phyloP scores from a whole-genome alignment of 1,140 invertebrate species.

The Zeugodacus cucurbitae region DNA sequence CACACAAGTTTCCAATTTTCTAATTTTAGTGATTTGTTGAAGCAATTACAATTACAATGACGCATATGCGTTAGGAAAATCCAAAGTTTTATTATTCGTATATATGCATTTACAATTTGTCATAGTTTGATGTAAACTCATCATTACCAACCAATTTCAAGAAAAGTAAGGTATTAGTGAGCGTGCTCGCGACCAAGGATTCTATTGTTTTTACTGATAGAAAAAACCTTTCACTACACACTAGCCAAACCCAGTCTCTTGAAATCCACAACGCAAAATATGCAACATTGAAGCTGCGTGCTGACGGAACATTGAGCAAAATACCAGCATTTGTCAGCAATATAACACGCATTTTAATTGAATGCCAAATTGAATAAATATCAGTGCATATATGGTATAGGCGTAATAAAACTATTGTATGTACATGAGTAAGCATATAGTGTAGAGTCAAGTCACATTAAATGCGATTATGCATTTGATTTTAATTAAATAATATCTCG shows the following conservation, averaged over 20 bases:
- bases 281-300: not conserved
- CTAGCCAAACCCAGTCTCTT: not conserved
- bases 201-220: not conserved
- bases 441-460: not conserved
- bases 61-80: not conserved
- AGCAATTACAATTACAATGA: not conserved
- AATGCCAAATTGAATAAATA: not conserved
- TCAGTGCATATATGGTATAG: not conserved
- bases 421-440: no score
- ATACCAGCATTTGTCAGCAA: not conserved
- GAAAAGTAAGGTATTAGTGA: no score
- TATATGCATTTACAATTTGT: not conserved
- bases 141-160: not conserved
- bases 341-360: slow-evolving; percentile 26
- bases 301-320: not conserved
- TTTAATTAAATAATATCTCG: not conserved
- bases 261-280: not conserved
- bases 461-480: not conserved
- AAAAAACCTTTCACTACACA: not conserved
- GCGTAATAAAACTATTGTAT: no score
- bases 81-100: not conserved
- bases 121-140: not conserved
- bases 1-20: not conserved
- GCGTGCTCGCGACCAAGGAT: not conserved
- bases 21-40: not conserved